Conservation (phyloP, 2,888 invertebrate species). For the Carterocephalus palaemon region DNA sequence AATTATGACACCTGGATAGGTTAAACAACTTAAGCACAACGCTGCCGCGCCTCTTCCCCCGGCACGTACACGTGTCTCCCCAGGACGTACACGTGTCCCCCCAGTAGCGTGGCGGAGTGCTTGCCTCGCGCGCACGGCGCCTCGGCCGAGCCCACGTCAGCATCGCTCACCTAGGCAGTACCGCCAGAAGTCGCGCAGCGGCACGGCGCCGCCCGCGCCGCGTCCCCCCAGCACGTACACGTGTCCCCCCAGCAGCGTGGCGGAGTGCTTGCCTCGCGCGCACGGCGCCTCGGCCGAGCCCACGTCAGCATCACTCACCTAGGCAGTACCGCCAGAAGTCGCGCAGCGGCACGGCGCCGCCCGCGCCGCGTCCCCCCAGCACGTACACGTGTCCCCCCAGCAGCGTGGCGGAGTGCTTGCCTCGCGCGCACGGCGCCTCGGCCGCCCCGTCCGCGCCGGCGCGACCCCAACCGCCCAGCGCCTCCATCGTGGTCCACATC, state of each 20-base stretch:
- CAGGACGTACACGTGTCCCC: conserved; percentile 86
- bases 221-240: conserved; percentile 90
- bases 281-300: conserved; percentile 30
- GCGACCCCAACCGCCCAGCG: conserved; percentile 34
- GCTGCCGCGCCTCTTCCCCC: conserved; percentile 90
- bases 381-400: conserved; percentile 88
- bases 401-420: conserved; percentile 90
- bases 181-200: conserved; percentile 91
- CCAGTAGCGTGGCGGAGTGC: conserved; percentile 81
- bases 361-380: conserved; percentile 90
- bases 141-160: too few relatives aligned
- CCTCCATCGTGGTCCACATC: conserved; percentile 68
- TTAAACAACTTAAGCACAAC: too few relatives aligned
- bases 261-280: conserved; percentile 39
- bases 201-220: conserved; percentile 89
- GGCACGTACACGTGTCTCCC: conserved; percentile 92
- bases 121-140: conserved; percentile 24
- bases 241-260: conserved; percentile 85
- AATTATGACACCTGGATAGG: too few relatives aligned
- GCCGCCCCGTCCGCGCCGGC: conserved; percentile 27
- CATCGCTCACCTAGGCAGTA: conserved; percentile 81
- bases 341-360: conserved; percentile 87
- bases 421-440: conserved; percentile 79
- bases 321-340: conserved; percentile 92
- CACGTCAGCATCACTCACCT: too few relatives aligned